Evolutionary conservation across 2,797 vertebrate genomes (phyloP).

Genomic region (Setipinna tenuifilis): DNA sequence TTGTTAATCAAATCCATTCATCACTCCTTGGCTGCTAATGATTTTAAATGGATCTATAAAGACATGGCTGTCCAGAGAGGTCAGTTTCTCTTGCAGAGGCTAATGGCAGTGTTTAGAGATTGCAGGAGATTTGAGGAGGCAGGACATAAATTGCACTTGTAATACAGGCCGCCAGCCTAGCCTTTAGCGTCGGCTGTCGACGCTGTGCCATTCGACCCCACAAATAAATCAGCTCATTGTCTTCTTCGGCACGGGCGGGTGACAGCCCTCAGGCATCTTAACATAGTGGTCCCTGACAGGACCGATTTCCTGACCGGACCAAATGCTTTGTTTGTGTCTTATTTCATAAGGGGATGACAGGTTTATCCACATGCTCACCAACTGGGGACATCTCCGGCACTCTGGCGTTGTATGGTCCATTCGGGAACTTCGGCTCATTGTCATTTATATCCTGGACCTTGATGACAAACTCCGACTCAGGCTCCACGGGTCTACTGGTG

Average conservation of each 20-base stretch:
- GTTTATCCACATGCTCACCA: slow-evolving; percentile 73
- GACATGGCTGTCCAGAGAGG: slow-evolving; percentile 49
- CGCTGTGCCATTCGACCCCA: slow-evolving; percentile 15
- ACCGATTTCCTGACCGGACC: not conserved
- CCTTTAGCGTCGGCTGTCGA: slow-evolving; percentile 44
- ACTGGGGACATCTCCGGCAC: slow-evolving; percentile 88
- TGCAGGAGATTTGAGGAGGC: slow-evolving; percentile 49
- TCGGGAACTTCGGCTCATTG: slow-evolving; percentile 89
- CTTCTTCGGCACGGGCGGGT: not conserved
- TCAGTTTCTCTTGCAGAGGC: slow-evolving; percentile 53
- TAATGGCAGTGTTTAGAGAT: slow-evolving; percentile 58
- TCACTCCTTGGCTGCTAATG: slow-evolving; percentile 59
- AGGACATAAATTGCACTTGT: slow-evolving; percentile 57
- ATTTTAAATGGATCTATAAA: slow-evolving; percentile 65
- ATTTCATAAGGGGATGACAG: slow-evolving; percentile 15
- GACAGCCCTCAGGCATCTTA: slow-evolving; percentile 14
- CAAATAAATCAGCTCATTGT: slow-evolving; percentile 23
- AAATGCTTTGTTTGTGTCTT: slow-evolving; percentile 7
- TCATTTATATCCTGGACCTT: slow-evolving; percentile 95
- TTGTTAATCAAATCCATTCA: slow-evolving; percentile 62
- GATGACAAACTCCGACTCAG: slow-evolving; percentile 89
- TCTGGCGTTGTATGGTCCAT: slow-evolving; percentile 85
- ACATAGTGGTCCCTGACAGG: slow-evolving; percentile 2
- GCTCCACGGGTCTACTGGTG: slow-evolving; percentile 83
- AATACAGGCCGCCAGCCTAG: slow-evolving; percentile 52